Conservation (phyloP, 2,888 invertebrate genomes). For the Acleris holmiana region DNA sequence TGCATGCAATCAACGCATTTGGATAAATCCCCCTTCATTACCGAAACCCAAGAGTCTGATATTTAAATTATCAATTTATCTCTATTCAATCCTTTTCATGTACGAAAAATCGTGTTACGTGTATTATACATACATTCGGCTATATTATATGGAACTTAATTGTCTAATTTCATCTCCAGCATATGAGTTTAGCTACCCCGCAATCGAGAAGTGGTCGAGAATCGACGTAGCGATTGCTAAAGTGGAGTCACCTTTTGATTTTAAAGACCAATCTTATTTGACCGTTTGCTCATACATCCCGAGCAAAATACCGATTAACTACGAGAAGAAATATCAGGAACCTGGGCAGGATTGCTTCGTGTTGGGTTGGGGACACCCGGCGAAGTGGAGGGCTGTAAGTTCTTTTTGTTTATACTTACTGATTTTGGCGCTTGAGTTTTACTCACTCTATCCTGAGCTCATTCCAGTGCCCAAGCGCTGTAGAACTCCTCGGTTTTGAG, state of each 20-base stretch:
- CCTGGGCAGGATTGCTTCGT: conserved; percentile 44
- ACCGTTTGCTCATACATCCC: conserved; percentile 51
- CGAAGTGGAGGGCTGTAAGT: conserved; percentile 48
- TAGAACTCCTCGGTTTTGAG: no score
- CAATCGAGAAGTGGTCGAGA: conserved; percentile 53
- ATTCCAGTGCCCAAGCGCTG: no score
- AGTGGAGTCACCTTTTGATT: conserved; percentile 54
- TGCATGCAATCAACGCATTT: no score
- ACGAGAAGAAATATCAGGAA: conserved; percentile 46
- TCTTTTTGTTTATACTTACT: not conserved
- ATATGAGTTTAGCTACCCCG: conserved; percentile 49
- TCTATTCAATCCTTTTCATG: no score
- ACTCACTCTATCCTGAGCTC: no score
- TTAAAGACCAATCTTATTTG: conserved; percentile 37
- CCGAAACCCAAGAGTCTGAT: no score
- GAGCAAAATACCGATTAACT: conserved; percentile 48
- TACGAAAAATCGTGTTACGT: no score
- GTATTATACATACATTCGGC: no score
- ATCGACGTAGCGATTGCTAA: conserved; percentile 58
- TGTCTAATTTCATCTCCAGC: conserved; percentile 43
- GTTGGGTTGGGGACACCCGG: conserved; percentile 53
- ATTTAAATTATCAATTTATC: no score
- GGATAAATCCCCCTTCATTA: no score
- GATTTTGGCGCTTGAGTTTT: no score
- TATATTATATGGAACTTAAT: not conserved